Evolutionary conservation across 2,113 vertebrate species (phyloP).

Genomic region (Hemichromis elongatus): DNA sequence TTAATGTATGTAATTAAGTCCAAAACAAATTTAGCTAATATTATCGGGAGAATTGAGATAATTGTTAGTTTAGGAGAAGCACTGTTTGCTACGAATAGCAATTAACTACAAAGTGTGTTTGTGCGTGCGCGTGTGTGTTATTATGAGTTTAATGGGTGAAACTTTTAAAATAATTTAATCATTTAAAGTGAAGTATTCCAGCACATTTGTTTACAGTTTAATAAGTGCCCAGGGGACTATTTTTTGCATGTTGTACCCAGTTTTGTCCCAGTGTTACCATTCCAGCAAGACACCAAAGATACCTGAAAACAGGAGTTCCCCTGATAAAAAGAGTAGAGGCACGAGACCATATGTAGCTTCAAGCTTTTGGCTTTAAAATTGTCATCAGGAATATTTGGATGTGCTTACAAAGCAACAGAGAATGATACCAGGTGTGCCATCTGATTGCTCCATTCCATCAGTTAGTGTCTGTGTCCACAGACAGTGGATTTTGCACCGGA

Average conservation of each 20-base stretch:
- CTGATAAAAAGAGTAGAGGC: neutral
- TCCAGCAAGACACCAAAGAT: neutral
- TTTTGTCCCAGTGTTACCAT: neutral
- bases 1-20: neutral
- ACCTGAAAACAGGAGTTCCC: neutral
- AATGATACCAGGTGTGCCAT: neutral
- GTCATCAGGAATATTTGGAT: neutral
- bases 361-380: neutral
- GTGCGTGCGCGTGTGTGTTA: neutral
- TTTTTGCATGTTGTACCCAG: neutral
- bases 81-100: neutral
- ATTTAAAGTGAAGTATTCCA: neutral
- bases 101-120: neutral
- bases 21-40: neutral
- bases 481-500: neutral
- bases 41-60: neutral
- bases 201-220: neutral
- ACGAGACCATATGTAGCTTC: neutral
- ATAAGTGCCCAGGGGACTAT: neutral
- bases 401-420: accelerated
- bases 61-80: neutral
- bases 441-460: neutral
- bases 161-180: neutral
- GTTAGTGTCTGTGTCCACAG: neutral
- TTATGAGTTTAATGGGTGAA: neutral